A percentile compares a stretch with the other conserved stretches of the same genome.
phyloP scores from a whole-genome alignment of 2,888 invertebrate genomes.

The Synanthedon vespiformis region DNA sequence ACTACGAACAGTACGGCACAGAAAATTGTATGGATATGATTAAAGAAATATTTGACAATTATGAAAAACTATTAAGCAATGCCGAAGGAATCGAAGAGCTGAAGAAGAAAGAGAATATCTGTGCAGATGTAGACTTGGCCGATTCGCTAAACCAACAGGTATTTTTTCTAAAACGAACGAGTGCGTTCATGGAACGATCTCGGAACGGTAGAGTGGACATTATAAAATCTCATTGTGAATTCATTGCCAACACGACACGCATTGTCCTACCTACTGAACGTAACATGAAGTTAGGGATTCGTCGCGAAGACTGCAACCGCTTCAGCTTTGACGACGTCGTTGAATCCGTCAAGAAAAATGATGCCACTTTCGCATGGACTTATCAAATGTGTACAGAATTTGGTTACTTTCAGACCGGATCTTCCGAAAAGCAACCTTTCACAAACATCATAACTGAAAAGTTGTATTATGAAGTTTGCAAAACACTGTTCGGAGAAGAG shows the following conservation, averaged over 20 bases:
- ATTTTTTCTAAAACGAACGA: slow-evolving; percentile 36
- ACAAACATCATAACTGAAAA: slow-evolving; percentile 51
- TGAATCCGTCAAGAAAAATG: slow-evolving; percentile 19
- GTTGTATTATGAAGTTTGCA: slow-evolving; percentile 48
- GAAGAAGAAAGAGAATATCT: slow-evolving; percentile 45
- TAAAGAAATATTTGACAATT: slow-evolving; percentile 27
- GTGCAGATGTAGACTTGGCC: slow-evolving; percentile 34
- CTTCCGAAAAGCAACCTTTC: slow-evolving; percentile 70
- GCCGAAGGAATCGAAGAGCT: slow-evolving; percentile 30
- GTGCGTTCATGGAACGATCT: slow-evolving; percentile 30
- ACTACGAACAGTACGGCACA: slow-evolving; percentile 42
- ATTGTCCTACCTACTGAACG: slow-evolving; percentile 14
- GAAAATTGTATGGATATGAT: slow-evolving; percentile 33
- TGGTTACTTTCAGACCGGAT: slow-evolving; percentile 78
- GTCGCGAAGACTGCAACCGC: slow-evolving; percentile 25
- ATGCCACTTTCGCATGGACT: slow-evolving; percentile 63
- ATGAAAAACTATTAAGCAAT: slow-evolving; percentile 30
- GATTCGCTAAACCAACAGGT: slow-evolving; percentile 36
- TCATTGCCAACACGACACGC: slow-evolving; percentile 12
- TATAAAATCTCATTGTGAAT: slow-evolving; percentile 32
- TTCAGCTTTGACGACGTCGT: slow-evolving; percentile 40
- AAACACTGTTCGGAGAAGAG: slow-evolving; percentile 44
- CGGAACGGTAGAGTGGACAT: slow-evolving; percentile 35
- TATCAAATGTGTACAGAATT: slow-evolving; percentile 85
- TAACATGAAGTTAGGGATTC: slow-evolving; percentile 21